These are phyloP conservation scores for Puma concolor DNA, from an alignment of 2,113 vertebrate species.

Conservation along the genomic window DNA sequence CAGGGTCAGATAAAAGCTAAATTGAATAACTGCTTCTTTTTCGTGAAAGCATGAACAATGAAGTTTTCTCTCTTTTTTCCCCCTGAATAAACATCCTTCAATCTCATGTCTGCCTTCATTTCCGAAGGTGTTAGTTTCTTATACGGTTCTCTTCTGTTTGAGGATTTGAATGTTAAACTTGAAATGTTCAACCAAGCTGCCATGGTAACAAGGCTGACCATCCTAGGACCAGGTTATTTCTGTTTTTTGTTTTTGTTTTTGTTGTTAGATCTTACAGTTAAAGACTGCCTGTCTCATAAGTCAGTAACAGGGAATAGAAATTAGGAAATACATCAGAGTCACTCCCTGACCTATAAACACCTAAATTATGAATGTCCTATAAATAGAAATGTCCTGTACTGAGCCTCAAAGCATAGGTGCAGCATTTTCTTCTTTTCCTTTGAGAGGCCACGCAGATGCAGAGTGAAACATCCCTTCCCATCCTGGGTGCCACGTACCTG, in stretches of 20 bases:
- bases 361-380: conserved; percentile 30
- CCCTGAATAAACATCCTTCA: neutral
- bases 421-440: neutral
- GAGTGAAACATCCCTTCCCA: neutral
- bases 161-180: conserved; percentile 54
- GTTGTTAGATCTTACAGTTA: neutral
- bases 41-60: neutral
- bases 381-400: neutral
- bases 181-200: conserved; percentile 44
- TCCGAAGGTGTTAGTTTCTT: conserved; percentile 32
- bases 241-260: neutral
- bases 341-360: conserved; percentile 25
- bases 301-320: neutral
- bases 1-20: conserved; percentile 21
- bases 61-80: neutral
- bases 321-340: neutral
- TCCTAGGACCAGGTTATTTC: neutral
- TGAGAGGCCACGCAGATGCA: neutral
- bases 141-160: neutral
- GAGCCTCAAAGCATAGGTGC: neutral
- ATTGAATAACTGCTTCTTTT: neutral
- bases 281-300: neutral
- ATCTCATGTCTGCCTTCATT: conserved; percentile 5
- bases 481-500: neutral
- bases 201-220: neutral